phyloP scores from a whole-genome alignment of 2,888 invertebrate genomes.

The Trissoscelio sp. region DNA sequence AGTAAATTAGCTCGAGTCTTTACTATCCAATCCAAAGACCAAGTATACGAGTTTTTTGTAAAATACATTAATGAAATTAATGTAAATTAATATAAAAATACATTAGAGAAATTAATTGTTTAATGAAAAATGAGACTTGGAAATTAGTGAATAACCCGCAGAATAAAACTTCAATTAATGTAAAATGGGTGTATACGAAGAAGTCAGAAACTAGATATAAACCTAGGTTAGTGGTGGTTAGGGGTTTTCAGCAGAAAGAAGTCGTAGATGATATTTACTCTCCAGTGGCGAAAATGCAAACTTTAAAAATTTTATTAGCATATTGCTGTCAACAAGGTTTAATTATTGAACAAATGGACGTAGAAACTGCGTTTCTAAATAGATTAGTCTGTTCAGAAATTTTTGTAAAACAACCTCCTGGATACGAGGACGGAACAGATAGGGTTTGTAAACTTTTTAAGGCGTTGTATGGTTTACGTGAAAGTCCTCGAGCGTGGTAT shows the following conservation, averaged over 20 bases:
- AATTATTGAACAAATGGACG: constrained; percentile 60
- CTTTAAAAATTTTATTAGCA: constrained; percentile 16
- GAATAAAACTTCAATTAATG: not conserved
- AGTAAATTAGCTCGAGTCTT: constrained; percentile 62
- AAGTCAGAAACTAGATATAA: not conserved
- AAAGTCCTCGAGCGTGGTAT: constrained; percentile 70
- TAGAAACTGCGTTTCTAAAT: constrained; percentile 66
- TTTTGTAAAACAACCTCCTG: constrained; percentile 57
- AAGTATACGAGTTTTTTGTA: constrained; percentile 61
- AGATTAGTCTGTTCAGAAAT: constrained; percentile 53
- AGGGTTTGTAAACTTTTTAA: constrained; percentile 64
- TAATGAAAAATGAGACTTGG: constrained; percentile 48
- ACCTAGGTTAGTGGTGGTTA: not conserved
- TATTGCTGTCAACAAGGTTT: constrained; percentile 44
- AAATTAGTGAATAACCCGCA: constrained; percentile 18
- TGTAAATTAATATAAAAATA: no score
- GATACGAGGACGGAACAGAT: constrained; percentile 48
- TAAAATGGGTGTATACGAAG: not conserved
- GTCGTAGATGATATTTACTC: not conserved
- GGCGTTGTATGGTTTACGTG: constrained; percentile 70
- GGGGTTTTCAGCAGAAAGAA: constrained; percentile 4
- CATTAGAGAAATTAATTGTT: constrained; percentile 38
- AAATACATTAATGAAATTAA: constrained; percentile 38
- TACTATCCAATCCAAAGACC: constrained; percentile 66
- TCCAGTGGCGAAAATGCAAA: constrained; percentile 5